Conservation (phyloP, 2,888 invertebrate genomes). For the Leucoma salicis region DNA sequence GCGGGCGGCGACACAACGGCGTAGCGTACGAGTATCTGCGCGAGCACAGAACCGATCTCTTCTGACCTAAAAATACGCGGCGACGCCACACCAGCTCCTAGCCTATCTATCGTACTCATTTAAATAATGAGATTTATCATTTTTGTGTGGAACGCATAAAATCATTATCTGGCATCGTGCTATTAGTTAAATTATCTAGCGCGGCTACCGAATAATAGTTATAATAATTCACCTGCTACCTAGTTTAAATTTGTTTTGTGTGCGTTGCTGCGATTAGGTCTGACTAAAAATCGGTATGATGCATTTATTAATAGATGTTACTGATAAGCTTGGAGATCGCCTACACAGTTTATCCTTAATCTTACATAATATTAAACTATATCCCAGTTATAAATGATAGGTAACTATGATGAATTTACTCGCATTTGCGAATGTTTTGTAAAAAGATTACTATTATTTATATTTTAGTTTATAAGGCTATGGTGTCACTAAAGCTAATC, state of each 20-base stretch:
- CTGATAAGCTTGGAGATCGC: constrained; percentile 52
- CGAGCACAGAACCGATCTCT: constrained; percentile 46
- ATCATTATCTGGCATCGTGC: constrained; percentile 60
- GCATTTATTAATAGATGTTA: constrained; percentile 59
- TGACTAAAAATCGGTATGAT: constrained; percentile 51
- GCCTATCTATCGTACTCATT: constrained; percentile 59
- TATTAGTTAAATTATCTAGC: constrained; percentile 58
- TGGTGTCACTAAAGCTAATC: no score
- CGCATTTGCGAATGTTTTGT: constrained; percentile 18
- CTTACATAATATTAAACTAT: constrained; percentile 17
- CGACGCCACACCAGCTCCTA: constrained; percentile 40
- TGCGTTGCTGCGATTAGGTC: constrained; percentile 48
- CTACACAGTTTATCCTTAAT: constrained; percentile 43
- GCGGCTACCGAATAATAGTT: constrained; percentile 58
- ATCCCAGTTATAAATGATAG: constrained; percentile 29
- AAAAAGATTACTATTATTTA: not conserved
- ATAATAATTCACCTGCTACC: constrained; percentile 63
- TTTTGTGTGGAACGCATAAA: constrained; percentile 50
- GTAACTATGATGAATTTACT: constrained; percentile 28
- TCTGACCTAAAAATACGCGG: constrained; percentile 67
- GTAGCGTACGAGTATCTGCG: constrained; percentile 46
- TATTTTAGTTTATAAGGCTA: not conserved
- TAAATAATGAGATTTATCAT: constrained; percentile 70
- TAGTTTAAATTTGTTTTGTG: constrained; percentile 49
- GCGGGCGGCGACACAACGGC: constrained; percentile 42